A percentile compares a stretch with the other conserved stretches of the same genome.
Evolutionary conservation across 2,797 vertebrate genomes (phyloP).

Genomic region (Australoheros facetus): DNA sequence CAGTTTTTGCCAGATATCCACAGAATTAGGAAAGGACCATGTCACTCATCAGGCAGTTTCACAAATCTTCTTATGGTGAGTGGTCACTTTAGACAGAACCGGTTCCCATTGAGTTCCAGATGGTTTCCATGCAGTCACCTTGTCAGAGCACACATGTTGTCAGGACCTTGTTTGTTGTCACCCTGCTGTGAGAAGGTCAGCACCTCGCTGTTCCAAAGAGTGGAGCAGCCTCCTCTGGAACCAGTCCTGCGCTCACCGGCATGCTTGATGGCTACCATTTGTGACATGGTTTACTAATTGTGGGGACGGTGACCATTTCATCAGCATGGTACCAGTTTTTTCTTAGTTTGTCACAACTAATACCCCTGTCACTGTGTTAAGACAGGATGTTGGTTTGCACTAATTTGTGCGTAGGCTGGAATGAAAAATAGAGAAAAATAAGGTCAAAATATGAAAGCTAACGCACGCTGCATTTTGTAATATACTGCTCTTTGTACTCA

Average conservation of each 20-base stretch:
- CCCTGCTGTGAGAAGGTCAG: slow-evolving; percentile 64
- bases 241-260: slow-evolving; percentile 18
- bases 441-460: not conserved
- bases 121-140: slow-evolving; percentile 34
- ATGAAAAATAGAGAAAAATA: slow-evolving; percentile 1
- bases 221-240: slow-evolving; percentile 29
- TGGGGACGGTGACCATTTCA: not conserved
- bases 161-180: slow-evolving; percentile 10
- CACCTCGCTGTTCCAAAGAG: slow-evolving; percentile 31
- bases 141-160: slow-evolving; percentile 62
- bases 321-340: not conserved
- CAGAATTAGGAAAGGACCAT: not conserved
- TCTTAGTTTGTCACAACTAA: not conserved
- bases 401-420: not conserved
- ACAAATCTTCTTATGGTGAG: not conserved
- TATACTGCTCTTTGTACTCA: not conserved
- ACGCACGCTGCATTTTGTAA: not conserved
- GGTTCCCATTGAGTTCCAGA: slow-evolving; percentile 34
- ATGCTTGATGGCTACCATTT: slow-evolving; percentile 5
- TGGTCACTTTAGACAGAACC: slow-evolving; percentile 16
- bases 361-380: not conserved
- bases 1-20: not conserved
- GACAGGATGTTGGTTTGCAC: not conserved
- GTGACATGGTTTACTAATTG: slow-evolving; percentile 26
- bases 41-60: not conserved